phyloP scores from a whole-genome alignment of 2,797 vertebrate genomes.

The Lithobates sylvaticus region DNA sequence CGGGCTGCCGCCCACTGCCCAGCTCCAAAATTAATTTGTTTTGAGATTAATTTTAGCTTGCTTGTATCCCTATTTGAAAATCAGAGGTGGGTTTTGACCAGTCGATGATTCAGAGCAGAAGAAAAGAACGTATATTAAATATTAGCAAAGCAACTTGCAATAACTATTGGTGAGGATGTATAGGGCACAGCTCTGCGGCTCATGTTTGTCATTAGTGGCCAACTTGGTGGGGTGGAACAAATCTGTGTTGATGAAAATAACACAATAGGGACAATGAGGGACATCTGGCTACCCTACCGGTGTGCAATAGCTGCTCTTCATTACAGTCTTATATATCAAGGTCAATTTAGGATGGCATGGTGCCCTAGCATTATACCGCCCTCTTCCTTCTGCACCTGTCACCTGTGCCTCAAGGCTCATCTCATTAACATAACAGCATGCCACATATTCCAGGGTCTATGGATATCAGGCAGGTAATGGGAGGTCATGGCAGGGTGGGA shows the following conservation, averaged over 20 bases:
- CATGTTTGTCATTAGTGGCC: no score
- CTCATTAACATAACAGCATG: background rate
- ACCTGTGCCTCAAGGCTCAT: background rate
- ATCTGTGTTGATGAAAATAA: background rate
- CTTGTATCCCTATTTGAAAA: no score
- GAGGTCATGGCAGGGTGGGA: background rate
- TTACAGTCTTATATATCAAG: slow-evolving; percentile 4
- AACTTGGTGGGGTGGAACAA: no score
- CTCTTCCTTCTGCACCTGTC: background rate
- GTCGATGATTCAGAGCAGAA: no score
- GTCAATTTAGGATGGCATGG: background rate
- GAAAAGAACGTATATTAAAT: no score
- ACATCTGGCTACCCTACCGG: background rate
- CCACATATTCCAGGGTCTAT: background rate
- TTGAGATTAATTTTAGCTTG: no score
- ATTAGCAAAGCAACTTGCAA: no score
- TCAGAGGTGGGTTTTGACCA: no score
- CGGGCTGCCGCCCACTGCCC: no score
- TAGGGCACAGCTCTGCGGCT: no score
- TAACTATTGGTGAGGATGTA: no score
- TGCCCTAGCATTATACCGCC: background rate
- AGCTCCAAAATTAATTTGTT: no score
- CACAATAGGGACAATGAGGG: background rate
- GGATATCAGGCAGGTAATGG: background rate
- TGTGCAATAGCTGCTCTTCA: background rate